These are phyloP conservation scores for Apogon hyalosoma DNA, from an alignment of 2,797 vertebrate genomes.

Conservation along the genomic window DNA sequence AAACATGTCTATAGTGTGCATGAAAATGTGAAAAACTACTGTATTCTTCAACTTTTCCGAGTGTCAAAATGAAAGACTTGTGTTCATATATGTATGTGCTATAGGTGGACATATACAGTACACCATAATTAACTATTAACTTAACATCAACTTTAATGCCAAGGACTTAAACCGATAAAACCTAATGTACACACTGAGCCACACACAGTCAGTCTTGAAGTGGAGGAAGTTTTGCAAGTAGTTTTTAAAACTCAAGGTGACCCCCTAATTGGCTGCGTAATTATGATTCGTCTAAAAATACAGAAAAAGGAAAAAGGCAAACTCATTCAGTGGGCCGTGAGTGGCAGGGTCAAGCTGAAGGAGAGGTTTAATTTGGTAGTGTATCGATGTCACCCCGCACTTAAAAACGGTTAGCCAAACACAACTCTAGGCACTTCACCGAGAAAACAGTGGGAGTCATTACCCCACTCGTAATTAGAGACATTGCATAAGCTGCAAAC, in stretches of 20 bases:
- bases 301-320: slow-evolving; percentile 63
- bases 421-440: slow-evolving; percentile 76
- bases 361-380: slow-evolving; percentile 81
- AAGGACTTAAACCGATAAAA: slow-evolving; percentile 7
- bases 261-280: slow-evolving; percentile 83
- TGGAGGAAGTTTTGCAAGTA: slow-evolving; percentile 72
- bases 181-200: slow-evolving; percentile 5
- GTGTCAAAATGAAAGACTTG: background rate
- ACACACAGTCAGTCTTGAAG: slow-evolving; percentile 24
- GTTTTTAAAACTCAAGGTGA: slow-evolving; percentile 82
- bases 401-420: slow-evolving; percentile 81
- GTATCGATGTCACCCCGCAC: slow-evolving; percentile 76
- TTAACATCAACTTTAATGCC: slow-evolving; percentile 12
- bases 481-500: slow-evolving; percentile 67
- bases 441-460: slow-evolving; percentile 79
- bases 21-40: background rate
- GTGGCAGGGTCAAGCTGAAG: slow-evolving; percentile 82
- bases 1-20: background rate
- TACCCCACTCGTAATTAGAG: slow-evolving; percentile 81
- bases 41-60: background rate
- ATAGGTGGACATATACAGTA: background rate
- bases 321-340: slow-evolving; percentile 72
- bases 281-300: slow-evolving; percentile 82
- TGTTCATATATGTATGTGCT: background rate
- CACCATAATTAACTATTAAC: background rate